phyloP scores from a whole-genome alignment of 37 sponge, comb jelly and placozoan species.

The Halichondria panicea region DNA sequence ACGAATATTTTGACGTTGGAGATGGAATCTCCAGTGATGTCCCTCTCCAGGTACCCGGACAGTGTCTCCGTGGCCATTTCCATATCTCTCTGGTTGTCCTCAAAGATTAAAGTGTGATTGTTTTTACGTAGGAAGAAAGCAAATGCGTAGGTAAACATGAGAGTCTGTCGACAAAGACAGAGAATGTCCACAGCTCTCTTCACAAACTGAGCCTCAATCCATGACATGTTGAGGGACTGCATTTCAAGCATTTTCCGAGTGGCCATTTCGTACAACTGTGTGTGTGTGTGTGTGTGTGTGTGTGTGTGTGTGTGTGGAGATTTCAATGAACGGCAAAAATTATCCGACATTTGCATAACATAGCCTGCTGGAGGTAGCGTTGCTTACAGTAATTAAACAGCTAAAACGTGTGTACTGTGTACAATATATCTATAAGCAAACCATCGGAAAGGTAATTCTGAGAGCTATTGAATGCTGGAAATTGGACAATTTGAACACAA shows the following conservation, averaged over 20 bases:
- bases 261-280: constrained; percentile 76
- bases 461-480: too few species aligned
- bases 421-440: too few species aligned
- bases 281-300: neutral
- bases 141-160: constrained; percentile 92
- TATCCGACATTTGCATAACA: too few species aligned
- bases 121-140: constrained; percentile 88
- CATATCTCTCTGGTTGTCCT: constrained; percentile 90
- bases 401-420: too few species aligned
- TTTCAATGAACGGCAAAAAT: too few species aligned
- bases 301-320: neutral
- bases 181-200: constrained; percentile 88
- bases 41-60: constrained; percentile 89
- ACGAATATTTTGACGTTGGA: constrained; percentile 66
- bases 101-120: constrained; percentile 90
- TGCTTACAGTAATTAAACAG: too few species aligned
- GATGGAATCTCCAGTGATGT: constrained; percentile 56
- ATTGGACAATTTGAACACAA: too few species aligned
- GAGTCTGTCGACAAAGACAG: constrained; percentile 79
- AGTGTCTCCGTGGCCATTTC: constrained; percentile 91
- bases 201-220: constrained; percentile 92
- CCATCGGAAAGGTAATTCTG: too few species aligned
- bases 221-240: constrained; percentile 75
- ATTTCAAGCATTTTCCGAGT: constrained; percentile 83
- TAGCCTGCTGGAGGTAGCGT: too few species aligned